Conservation (phyloP, 2,888 invertebrate genomes). For the Hypomecis punctinalis region DNA sequence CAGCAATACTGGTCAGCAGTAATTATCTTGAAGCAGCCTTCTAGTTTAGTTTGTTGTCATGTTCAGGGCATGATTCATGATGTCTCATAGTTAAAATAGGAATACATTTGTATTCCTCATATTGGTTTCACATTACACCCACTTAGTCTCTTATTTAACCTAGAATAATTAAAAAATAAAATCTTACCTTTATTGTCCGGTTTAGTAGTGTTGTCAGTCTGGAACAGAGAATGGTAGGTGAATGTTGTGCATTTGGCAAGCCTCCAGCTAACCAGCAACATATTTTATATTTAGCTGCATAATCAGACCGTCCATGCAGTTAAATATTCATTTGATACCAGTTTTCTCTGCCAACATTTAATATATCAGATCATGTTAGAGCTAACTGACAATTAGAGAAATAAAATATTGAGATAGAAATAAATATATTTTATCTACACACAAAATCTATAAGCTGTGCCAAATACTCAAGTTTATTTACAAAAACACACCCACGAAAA, state of each 20-base stretch:
- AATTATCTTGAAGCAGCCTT: slow-evolving; percentile 32
- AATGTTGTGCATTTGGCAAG: slow-evolving; percentile 50
- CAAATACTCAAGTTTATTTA: slow-evolving; percentile 18
- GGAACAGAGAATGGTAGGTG: slow-evolving; percentile 58
- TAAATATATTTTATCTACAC: slow-evolving; percentile 44
- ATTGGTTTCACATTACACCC: slow-evolving; percentile 8
- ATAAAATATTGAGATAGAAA: slow-evolving; percentile 48
- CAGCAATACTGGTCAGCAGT: slow-evolving; percentile 2
- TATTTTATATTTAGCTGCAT: slow-evolving; percentile 46
- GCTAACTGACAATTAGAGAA: slow-evolving; percentile 55
- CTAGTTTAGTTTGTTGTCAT: slow-evolving; percentile 17
- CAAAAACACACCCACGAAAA: slow-evolving; percentile 19
- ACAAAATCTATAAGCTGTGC: slow-evolving; percentile 16
- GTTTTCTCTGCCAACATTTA: slow-evolving; percentile 17
- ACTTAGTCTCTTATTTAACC: slow-evolving; percentile 22
- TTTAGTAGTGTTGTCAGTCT: slow-evolving; percentile 86
- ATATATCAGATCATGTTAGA: slow-evolving; percentile 49
- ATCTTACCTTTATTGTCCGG: slow-evolving; percentile 81
- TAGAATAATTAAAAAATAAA: slow-evolving; percentile 17
- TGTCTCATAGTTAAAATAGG: slow-evolving; percentile 11
- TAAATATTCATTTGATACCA: slow-evolving; percentile 16
- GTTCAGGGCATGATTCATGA: slow-evolving; percentile 10
- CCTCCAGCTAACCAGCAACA: slow-evolving; percentile 49
- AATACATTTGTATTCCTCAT: slow-evolving; percentile 4
- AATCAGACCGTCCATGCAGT: slow-evolving; percentile 32